Conservation (phyloP, 2,113 vertebrate genomes). For the Archocentrus centrarchus region DNA sequence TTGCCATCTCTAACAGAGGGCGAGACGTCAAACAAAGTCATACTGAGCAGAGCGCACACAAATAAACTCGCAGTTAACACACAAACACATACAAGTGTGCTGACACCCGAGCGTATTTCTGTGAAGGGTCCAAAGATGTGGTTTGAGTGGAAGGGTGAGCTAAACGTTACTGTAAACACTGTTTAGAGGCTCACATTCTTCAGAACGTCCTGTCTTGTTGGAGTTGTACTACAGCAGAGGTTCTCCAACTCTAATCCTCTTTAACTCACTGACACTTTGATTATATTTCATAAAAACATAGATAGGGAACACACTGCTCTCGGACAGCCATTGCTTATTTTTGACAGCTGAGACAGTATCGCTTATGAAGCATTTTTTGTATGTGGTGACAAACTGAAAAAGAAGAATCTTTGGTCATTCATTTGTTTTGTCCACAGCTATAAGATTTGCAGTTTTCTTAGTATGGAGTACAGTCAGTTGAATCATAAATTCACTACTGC, state of each 20-base stretch:
- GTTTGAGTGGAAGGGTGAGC: background rate
- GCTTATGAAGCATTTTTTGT: background rate
- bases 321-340: background rate
- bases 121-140: background rate
- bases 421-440: background rate
- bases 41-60: slow-evolving; percentile 1
- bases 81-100: slow-evolving; percentile 20
- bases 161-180: background rate
- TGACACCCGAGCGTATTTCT: background rate
- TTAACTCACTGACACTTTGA: slow-evolving; percentile 14
- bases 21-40: slow-evolving; percentile 56
- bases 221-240: background rate
- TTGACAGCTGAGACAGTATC: background rate
- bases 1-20: slow-evolving; percentile 39
- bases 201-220: background rate
- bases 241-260: slow-evolving; percentile 13
- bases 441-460: background rate
- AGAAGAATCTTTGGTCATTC: background rate
- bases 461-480: background rate
- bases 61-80: slow-evolving; percentile 2
- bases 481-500: background rate
- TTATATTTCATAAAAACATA: slow-evolving; percentile 8
- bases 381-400: background rate
- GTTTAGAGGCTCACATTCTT: background rate
- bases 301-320: background rate